Evolutionary conservation across 1,140 invertebrate genomes (phyloP).

Genomic region (Akabosia matsudoensis): DNA sequence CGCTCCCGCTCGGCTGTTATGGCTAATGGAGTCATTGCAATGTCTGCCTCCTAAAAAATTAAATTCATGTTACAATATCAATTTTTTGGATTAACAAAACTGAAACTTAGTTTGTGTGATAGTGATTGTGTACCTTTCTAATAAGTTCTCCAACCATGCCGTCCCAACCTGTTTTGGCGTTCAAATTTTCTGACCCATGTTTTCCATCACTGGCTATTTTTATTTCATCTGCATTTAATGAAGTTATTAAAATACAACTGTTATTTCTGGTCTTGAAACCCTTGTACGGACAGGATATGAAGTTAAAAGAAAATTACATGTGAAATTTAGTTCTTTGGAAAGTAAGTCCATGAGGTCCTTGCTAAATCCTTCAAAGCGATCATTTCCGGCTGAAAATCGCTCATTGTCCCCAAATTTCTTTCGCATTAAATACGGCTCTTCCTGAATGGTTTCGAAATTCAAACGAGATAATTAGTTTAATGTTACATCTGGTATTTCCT

Average conservation of each 20-base stretch:
- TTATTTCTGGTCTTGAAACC: too few relatives aligned
- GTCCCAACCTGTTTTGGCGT: constrained; percentile 76
- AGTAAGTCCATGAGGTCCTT: constrained; percentile 88
- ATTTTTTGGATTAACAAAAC: too few relatives aligned
- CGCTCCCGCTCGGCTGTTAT: constrained; percentile 62
- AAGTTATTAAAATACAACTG: too few relatives aligned
- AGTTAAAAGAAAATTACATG: too few relatives aligned
- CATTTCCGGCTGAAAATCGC: constrained; percentile 61
- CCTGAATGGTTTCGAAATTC: too few relatives aligned
- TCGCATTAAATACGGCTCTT: constrained; percentile 80
- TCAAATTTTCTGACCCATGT: constrained; percentile 75
- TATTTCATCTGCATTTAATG: constrained; percentile 75
- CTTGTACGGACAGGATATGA: too few relatives aligned
- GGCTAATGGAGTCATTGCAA: constrained; percentile 63
- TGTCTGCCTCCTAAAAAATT: constrained; percentile 59
- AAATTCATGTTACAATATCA: constrained; percentile 9
- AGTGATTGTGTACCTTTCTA: constrained; percentile 66
- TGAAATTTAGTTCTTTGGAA: constrained; percentile 73
- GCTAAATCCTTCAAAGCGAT: constrained; percentile 87
- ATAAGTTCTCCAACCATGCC: constrained; percentile 94
- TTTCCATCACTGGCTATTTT: constrained; percentile 74
- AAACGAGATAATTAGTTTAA: too few relatives aligned
- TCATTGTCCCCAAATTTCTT: constrained; percentile 62
- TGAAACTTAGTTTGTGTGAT: too few relatives aligned
- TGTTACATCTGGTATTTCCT: too few relatives aligned